These are phyloP conservation scores for Ceyx cyanopectus DNA, from an alignment of 2,113 vertebrate species.

Conservation along the genomic window DNA sequence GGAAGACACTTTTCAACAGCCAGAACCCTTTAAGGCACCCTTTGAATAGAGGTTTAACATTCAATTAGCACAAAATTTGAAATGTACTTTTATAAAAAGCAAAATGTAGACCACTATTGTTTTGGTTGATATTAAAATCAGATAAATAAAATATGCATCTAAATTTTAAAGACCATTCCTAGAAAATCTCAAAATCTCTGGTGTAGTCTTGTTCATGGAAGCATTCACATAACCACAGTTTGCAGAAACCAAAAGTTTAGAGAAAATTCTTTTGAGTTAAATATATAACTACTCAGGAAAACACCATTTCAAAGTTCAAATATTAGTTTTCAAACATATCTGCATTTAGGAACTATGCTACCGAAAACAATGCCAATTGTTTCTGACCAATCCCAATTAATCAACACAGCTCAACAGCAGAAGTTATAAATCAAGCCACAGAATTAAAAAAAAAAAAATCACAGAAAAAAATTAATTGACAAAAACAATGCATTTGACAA, in stretches of 20 bases:
- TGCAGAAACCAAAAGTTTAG: neutral
- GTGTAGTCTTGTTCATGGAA: neutral
- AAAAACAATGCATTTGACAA: neutral
- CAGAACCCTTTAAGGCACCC: neutral
- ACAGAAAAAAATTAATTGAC: neutral
- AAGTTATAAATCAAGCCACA: neutral
- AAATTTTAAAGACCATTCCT: neutral
- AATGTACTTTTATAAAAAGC: neutral
- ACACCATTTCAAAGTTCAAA: neutral
- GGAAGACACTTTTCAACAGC: neutral
- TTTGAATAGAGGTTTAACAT: neutral
- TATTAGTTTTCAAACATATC: neutral
- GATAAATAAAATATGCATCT: neutral
- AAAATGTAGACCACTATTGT: neutral
- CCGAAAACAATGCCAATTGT: neutral
- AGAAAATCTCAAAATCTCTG: neutral
- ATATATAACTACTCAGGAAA: neutral
- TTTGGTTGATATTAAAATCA: neutral
- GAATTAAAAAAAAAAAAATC: neutral
- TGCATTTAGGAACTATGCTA: neutral
- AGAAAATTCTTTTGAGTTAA: neutral
- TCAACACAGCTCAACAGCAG: neutral
- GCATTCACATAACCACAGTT: constrained; percentile 16
- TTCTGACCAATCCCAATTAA: neutral
- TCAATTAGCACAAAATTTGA: neutral